A percentile compares a stretch with the other conserved stretches of the same genome.
Conservation (phyloP, 2,888 invertebrate genomes). For the Clitarchus hookeri region DNA sequence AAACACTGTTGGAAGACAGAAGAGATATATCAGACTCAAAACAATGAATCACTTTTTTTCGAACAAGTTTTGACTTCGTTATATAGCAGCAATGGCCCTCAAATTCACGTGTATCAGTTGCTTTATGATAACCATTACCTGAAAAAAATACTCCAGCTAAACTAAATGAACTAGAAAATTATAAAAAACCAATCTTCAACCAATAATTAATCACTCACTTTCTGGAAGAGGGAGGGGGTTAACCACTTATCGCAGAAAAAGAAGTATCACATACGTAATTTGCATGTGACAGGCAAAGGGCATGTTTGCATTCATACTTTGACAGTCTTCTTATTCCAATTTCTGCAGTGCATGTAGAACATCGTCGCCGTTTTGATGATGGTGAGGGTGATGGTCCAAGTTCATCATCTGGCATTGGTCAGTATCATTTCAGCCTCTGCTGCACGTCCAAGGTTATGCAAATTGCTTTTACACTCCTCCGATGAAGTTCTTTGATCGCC, state of each 20-base stretch:
- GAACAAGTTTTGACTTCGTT: too few species aligned
- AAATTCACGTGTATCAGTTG: too few species aligned
- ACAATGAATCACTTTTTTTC: too few species aligned
- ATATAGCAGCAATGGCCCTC: too few species aligned
- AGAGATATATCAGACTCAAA: too few species aligned
- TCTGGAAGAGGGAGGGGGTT: too few species aligned
- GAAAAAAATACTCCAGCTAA: too few species aligned
- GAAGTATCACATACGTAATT: slow-evolving; percentile 29
- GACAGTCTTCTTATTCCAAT: slow-evolving; percentile 37
- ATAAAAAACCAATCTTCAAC: too few species aligned
- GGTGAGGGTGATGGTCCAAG: neutral
- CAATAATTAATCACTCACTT: too few species aligned
- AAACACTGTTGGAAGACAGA: too few species aligned
- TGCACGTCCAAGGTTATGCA: slow-evolving; percentile 33
- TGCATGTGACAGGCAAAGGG: slow-evolving; percentile 37
- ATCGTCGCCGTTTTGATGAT: slow-evolving; percentile 18
- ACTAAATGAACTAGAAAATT: too few species aligned
- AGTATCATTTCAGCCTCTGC: slow-evolving; percentile 35
- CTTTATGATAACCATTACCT: too few species aligned
- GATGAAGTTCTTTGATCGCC: slow-evolving; percentile 23
- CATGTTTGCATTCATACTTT: slow-evolving; percentile 37
- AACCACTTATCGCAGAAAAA: neutral
- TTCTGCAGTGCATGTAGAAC: slow-evolving; percentile 20
- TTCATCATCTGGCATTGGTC: neutral
- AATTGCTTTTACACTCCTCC: slow-evolving; percentile 34